Conservation (phyloP, 2,113 vertebrate genomes). For the Neomonachus schauinslandi region DNA sequence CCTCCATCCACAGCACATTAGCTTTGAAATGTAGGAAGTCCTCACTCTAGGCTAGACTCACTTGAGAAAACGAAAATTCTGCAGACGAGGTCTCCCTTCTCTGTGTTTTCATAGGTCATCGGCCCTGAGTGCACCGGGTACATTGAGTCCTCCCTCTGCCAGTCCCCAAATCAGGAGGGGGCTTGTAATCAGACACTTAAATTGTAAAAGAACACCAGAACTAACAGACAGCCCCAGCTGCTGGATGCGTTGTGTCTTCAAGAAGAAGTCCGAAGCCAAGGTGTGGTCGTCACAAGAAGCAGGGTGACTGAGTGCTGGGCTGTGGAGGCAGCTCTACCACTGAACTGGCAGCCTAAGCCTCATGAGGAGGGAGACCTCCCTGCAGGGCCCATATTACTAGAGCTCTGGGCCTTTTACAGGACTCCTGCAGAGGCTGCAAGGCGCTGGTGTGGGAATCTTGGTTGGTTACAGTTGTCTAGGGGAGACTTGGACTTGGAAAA, state of each 20-base stretch:
- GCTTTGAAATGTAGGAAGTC: slow-evolving; percentile 2
- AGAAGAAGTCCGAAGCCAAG: not conserved
- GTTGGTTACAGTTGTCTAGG: not conserved
- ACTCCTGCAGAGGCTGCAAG: not conserved
- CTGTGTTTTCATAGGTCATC: not conserved
- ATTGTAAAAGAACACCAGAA: not conserved
- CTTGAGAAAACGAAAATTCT: not conserved
- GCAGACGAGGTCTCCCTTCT: not conserved
- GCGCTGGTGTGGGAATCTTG: not conserved
- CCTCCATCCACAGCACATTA: not conserved
- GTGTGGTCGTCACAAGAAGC: not conserved
- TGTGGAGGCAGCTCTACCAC: not conserved
- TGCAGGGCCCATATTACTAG: too few species aligned
- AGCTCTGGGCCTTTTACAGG: not conserved
- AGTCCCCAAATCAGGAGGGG: not conserved
- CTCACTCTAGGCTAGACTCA: not conserved
- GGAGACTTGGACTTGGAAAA: not conserved
- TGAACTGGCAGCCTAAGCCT: not conserved
- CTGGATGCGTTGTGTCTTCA: too few species aligned
- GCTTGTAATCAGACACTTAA: not conserved
- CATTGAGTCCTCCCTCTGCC: not conserved
- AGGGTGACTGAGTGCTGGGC: accelerated
- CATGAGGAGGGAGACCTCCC: accelerated
- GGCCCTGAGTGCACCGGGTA: not conserved
- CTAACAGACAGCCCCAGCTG: not conserved